phyloP scores from a whole-genome alignment of 2,888 invertebrate species.

The Drosophila trichaetosa region DNA sequence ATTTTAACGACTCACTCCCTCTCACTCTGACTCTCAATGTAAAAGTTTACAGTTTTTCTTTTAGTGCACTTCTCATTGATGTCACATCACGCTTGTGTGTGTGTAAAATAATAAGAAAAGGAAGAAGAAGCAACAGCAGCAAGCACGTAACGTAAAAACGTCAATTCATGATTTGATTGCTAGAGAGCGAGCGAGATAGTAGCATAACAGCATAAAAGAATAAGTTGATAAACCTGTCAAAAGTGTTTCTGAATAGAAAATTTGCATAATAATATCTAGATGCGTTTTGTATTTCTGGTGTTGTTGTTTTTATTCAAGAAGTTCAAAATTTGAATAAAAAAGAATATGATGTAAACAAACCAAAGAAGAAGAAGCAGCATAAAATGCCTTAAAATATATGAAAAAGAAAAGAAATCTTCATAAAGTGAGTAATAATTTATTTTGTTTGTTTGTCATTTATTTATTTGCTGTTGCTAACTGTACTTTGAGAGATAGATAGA shows the following conservation, averaged over 20 bases:
- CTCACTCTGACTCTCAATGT: background rate
- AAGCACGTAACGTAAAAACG: slow-evolving; percentile 52
- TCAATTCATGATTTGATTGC: slow-evolving; percentile 52
- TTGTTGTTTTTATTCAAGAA: slow-evolving; percentile 43
- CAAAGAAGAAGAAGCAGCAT: slow-evolving; percentile 28
- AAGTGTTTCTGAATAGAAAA: slow-evolving; percentile 68
- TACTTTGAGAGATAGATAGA: slow-evolving; percentile 31
- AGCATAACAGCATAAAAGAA: slow-evolving; percentile 33
- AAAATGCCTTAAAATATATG: slow-evolving; percentile 29
- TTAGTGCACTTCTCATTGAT: slow-evolving; percentile 38
- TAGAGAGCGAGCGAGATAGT: slow-evolving; percentile 21
- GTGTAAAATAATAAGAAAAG: slow-evolving; percentile 30
- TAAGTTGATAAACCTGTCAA: slow-evolving; percentile 73
- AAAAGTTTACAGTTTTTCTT: slow-evolving; percentile 1
- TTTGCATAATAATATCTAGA: slow-evolving; percentile 73
- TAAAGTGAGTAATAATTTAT: slow-evolving; percentile 46
- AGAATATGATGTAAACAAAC: slow-evolving; percentile 62
- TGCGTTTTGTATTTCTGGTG: slow-evolving; percentile 19
- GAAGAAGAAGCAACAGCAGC: slow-evolving; percentile 29
- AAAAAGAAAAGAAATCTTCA: slow-evolving; percentile 41
- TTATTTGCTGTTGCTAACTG: slow-evolving; percentile 60
- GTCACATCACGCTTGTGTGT: slow-evolving; percentile 21
- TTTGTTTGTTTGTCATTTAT: slow-evolving; percentile 11
- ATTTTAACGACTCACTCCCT: slow-evolving; percentile 20
- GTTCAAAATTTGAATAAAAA: slow-evolving; percentile 60